Conservation (phyloP, 2,888 invertebrate genomes). For the Drosophila histrio region DNA sequence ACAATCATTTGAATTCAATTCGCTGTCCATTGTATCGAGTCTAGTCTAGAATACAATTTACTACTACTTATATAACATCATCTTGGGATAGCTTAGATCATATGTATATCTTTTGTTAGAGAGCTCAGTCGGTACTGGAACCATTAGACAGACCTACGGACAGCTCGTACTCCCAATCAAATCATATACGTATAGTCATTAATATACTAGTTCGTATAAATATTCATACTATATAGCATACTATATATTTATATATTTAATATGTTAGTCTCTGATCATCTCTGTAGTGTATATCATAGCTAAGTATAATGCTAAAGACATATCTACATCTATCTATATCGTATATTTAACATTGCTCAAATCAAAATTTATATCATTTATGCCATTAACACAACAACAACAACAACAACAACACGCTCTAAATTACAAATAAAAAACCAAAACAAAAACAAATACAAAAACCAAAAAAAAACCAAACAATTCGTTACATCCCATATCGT, state of each 20-base stretch:
- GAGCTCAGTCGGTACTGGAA: not conserved
- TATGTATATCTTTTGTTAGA: not conserved
- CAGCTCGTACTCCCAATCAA: not conserved
- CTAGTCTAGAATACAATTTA: not conserved
- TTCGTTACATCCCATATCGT: constrained; percentile 61
- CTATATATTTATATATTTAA: constrained; percentile 14
- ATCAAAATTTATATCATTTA: constrained; percentile 61
- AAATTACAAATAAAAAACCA: constrained; percentile 50
- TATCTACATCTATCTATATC: constrained; percentile 16
- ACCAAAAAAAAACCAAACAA: constrained; percentile 16
- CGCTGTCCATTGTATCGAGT: constrained; percentile 32
- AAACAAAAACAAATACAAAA: constrained; percentile 2
- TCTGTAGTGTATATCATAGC: constrained; percentile 25
- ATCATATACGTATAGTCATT: not conserved
- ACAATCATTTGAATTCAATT: constrained; percentile 43
- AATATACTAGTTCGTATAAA: constrained; percentile 6
- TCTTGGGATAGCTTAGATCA: constrained; percentile 35
- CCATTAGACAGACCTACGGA: not conserved
- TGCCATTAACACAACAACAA: constrained; percentile 36
- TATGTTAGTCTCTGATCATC: constrained; percentile 17
- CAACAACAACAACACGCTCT: constrained; percentile 37
- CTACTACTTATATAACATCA: constrained; percentile 7
- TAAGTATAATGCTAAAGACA: constrained; percentile 8
- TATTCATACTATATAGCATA: constrained; percentile 12
- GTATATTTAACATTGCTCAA: constrained; percentile 35